phyloP scores from a whole-genome alignment of 1,140 invertebrate genomes.

The Geopemphigus sp. region DNA sequence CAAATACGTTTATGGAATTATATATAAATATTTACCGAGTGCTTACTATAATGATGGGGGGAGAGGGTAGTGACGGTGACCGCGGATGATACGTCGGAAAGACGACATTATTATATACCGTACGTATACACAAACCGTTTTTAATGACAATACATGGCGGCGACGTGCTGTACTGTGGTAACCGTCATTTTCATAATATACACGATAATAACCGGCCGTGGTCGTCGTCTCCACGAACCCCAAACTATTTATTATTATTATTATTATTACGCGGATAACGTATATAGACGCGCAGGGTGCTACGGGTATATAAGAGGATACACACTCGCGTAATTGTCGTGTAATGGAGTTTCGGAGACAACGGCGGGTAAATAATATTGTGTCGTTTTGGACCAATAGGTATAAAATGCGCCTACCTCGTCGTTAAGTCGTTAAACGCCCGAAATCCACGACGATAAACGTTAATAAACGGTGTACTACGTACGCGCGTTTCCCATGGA shows the following conservation, averaged over 20 bases:
- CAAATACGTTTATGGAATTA: too few species aligned
- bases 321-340: background rate
- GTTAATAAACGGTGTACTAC: slow-evolving; percentile 30
- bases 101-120: too few species aligned
- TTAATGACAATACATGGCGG: background rate
- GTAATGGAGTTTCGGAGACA: slow-evolving; percentile 5
- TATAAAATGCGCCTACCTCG: slow-evolving; percentile 30
- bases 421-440: slow-evolving; percentile 48
- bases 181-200: slow-evolving; percentile 5
- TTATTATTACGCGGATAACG: too few species aligned
- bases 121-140: background rate
- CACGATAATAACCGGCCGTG: background rate
- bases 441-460: slow-evolving; percentile 44
- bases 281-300: too few species aligned
- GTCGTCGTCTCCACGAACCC: background rate
- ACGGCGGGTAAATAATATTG: background rate
- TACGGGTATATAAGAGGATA: background rate
- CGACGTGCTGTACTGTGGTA: slow-evolving; percentile 1
- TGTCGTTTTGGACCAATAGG: slow-evolving; percentile 5
- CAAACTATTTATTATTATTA: slow-evolving; percentile 18
- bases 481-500: slow-evolving; percentile 22
- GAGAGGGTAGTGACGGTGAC: too few species aligned
- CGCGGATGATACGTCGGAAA: too few species aligned
- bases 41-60: too few species aligned
- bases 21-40: too few species aligned